Percentiles rank a stretch among this genome's conserved stretches.
These are phyloP conservation scores for Alectoris magna DNA, from an alignment of 2,797 vertebrate genomes.

Conservation along the genomic window DNA sequence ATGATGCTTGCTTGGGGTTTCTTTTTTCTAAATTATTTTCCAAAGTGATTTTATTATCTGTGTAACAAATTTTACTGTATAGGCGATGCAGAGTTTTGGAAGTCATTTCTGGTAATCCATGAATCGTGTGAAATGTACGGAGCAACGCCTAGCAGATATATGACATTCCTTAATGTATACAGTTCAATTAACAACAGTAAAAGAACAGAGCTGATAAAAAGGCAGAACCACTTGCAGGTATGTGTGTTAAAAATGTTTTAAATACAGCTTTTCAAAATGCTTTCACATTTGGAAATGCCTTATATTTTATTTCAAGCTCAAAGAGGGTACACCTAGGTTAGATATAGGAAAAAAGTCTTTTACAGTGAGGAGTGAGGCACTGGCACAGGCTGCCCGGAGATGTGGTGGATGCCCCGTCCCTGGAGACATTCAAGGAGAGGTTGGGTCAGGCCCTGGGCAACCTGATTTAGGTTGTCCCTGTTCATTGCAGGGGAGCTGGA, in stretches of 20 bases:
- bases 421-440: too few relatives aligned
- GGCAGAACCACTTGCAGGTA: slow-evolving; percentile 95
- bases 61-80: slow-evolving; percentile 22
- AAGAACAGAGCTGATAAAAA: slow-evolving; percentile 88
- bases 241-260: background rate
- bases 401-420: too few relatives aligned
- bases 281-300: background rate
- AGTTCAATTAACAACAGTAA: slow-evolving; percentile 88
- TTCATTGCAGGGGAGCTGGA: too few relatives aligned
- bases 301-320: background rate
- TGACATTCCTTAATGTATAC: slow-evolving; percentile 91
- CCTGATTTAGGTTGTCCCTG: too few relatives aligned
- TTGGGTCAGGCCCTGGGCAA: too few relatives aligned
- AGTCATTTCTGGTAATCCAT: slow-evolving; percentile 91
- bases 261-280: background rate
- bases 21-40: background rate
- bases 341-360: too few relatives aligned
- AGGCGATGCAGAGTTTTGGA: slow-evolving; percentile 85
- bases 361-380: too few relatives aligned
- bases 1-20: background rate
- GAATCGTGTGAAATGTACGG: slow-evolving; percentile 90
- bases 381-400: too few relatives aligned
- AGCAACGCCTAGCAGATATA: slow-evolving; percentile 92
- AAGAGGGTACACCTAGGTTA: too few relatives aligned
- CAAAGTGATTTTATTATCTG: background rate